Percentiles rank a stretch among this genome's conserved stretches.
Evolutionary conservation across 2,797 vertebrate species (phyloP).

Genomic region (Taeniopygia guttata): DNA sequence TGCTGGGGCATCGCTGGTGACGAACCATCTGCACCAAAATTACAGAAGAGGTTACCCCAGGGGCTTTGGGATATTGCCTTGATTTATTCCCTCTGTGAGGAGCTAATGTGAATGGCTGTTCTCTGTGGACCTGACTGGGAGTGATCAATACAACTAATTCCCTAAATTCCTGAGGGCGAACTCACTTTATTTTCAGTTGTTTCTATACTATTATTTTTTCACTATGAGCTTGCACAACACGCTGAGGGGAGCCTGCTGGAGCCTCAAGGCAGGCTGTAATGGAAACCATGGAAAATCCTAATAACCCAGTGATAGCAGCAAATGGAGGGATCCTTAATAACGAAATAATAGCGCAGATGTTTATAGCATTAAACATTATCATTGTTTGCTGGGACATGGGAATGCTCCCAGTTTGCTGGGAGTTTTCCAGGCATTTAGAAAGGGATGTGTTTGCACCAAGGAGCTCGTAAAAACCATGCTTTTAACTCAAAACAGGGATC

Average conservation of each 20-base stretch:
- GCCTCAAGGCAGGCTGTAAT: not conserved
- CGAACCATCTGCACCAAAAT: not conserved
- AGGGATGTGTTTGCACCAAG: not conserved
- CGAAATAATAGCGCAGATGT: not conserved
- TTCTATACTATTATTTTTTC: not conserved
- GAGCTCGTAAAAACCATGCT: not conserved
- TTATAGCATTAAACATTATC: not conserved
- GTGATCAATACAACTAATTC: not conserved
- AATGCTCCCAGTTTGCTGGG: not conserved
- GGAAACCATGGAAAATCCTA: not conserved
- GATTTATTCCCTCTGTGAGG: not conserved
- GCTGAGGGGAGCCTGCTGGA: not conserved
- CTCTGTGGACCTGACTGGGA: not conserved
- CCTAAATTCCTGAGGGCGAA: not conserved
- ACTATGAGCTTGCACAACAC: not conserved
- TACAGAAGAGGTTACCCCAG: not conserved
- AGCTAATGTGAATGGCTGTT: accelerated
- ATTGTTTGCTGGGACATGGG: slow-evolving; percentile 13
- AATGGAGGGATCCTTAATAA: not conserved
- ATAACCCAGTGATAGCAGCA: not conserved
- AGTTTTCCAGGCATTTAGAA: slow-evolving; percentile 16
- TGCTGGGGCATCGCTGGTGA: not conserved
- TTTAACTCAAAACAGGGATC: not conserved
- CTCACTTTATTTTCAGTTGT: not conserved
- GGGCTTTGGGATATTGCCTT: not conserved